Evolutionary conservation across 1,140 invertebrate genomes (phyloP).

Genomic region (Ceratosolen fusciceps): DNA sequence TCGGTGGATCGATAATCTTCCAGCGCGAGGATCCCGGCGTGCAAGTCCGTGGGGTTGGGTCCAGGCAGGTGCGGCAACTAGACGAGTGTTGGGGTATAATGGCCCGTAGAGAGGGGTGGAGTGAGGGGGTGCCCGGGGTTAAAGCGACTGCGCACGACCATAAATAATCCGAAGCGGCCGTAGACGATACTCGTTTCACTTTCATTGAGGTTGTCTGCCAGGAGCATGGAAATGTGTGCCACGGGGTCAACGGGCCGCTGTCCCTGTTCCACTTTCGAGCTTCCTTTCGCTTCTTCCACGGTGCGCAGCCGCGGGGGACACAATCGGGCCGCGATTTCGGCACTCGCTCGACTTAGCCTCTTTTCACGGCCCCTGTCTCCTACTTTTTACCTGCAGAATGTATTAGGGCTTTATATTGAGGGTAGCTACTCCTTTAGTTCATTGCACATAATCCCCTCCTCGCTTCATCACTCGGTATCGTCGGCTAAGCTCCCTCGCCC

Average conservation of each 20-base stretch:
- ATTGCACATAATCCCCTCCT: neutral
- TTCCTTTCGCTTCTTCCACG: constrained; percentile 66
- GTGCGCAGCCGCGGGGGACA: neutral
- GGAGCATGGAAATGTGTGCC: constrained; percentile 63
- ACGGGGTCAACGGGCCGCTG: constrained; percentile 68
- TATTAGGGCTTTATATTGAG: neutral
- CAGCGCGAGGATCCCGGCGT: too few species aligned
- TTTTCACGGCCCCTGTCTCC: constrained; percentile 1
- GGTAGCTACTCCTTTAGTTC: neutral
- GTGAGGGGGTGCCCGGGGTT: too few species aligned
- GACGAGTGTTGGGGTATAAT: neutral
- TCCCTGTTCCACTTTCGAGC: constrained; percentile 69
- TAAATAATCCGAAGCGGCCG: constrained; percentile 53
- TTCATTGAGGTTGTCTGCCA: constrained; percentile 62
- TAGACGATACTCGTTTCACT: constrained; percentile 66
- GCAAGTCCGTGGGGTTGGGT: neutral
- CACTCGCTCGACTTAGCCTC: neutral
- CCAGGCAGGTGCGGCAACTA: neutral
- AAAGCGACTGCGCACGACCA: constrained; percentile 5
- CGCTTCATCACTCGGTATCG: neutral
- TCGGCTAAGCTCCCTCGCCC: neutral
- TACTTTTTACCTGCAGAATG: neutral
- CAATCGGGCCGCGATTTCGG: neutral
- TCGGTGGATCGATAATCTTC: neutral
- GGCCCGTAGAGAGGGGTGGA: too few species aligned